Evolutionary conservation across 1,140 invertebrate genomes (phyloP).

Genomic region (Heliconius hermathena): DNA sequence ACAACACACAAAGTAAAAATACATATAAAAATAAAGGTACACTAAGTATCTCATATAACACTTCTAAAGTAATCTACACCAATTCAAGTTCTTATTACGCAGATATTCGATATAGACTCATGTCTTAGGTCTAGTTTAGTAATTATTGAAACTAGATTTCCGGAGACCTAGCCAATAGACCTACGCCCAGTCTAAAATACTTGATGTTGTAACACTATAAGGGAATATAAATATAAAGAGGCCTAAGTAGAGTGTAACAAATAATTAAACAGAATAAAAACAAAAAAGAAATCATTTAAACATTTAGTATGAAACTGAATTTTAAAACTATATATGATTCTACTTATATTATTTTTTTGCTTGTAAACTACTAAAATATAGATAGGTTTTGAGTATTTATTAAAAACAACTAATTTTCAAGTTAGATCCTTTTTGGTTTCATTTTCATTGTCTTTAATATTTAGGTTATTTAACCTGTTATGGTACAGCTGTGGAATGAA

Average conservation of each 20-base stretch:
- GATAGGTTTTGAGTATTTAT: background rate
- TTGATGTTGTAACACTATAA: background rate
- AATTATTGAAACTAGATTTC: constrained; percentile 32
- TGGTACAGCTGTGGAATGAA: background rate
- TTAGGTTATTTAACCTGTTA: constrained; percentile 8
- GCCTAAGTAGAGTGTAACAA: background rate
- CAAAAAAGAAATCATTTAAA: background rate
- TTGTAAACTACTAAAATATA: background rate
- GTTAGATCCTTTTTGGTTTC: background rate
- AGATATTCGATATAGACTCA: constrained; percentile 29
- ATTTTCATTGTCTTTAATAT: background rate
- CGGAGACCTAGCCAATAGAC: constrained; percentile 5
- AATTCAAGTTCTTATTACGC: constrained; percentile 23
- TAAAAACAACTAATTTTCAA: background rate
- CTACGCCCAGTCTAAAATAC: constrained; percentile 14
- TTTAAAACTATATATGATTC: background rate
- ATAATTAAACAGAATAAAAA: background rate
- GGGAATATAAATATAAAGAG: background rate
- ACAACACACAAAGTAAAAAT: background rate
- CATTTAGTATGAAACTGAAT: background rate
- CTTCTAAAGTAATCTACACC: background rate
- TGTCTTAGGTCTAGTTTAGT: constrained; percentile 32
- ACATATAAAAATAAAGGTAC: background rate
- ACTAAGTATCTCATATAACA: background rate
- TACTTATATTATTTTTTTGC: no score